phyloP scores from a whole-genome alignment of 2,113 vertebrate species.

The Sylvilagus bachmani region DNA sequence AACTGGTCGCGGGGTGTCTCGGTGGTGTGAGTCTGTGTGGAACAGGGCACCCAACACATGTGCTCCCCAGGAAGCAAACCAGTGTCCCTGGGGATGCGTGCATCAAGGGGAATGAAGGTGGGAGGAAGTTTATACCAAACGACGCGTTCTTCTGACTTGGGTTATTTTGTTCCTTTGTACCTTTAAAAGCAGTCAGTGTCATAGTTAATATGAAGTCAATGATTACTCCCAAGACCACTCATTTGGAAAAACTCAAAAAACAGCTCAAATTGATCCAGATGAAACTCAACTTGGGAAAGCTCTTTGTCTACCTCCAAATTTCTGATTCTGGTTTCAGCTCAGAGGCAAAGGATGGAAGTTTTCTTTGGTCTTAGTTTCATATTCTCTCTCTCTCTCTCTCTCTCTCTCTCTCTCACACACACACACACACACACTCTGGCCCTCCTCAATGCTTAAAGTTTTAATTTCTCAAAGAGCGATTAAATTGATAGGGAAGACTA shows the following conservation, averaged over 20 bases:
- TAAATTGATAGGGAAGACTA: background rate
- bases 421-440: background rate
- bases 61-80: background rate
- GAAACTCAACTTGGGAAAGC: background rate
- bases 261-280: background rate
- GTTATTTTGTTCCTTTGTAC: conserved; percentile 30
- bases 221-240: background rate
- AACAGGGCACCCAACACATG: background rate
- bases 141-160: conserved; percentile 6
- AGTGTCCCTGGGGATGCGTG: background rate
- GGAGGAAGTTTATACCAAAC: background rate
- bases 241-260: background rate
- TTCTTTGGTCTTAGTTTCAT: background rate
- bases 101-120: background rate
- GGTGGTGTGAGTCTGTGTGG: background rate
- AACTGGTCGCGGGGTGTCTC: background rate
- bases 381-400: background rate
- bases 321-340: conserved; percentile 7
- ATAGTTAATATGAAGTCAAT: background rate
- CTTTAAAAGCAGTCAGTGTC: conserved; percentile 5
- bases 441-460: background rate
- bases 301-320: background rate
- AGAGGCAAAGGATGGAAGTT: background rate
- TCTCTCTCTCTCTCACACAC: background rate
- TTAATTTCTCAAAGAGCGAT: background rate